Conservation (phyloP, 2,797 vertebrate genomes). For the Sebastes nivosus region DNA sequence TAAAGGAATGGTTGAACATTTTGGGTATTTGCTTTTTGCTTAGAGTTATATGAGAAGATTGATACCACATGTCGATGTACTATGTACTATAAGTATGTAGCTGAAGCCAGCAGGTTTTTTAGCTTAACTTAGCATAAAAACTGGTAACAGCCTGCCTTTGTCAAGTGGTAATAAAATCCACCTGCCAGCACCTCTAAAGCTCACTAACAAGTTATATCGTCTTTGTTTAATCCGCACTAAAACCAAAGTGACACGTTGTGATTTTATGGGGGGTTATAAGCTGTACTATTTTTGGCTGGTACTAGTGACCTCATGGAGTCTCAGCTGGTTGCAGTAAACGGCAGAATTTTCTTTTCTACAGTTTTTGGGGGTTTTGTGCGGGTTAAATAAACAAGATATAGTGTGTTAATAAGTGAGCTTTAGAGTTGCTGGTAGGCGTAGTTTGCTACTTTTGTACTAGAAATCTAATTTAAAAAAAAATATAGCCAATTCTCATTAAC, state of each 20-base stretch:
- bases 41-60: neutral
- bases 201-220: neutral
- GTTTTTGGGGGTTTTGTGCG: neutral
- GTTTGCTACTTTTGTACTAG: neutral
- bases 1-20: neutral
- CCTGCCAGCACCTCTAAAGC: neutral
- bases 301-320: neutral
- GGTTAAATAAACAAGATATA: neutral
- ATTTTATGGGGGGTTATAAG: neutral
- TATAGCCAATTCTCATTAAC: accelerated
- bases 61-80: neutral
- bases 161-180: neutral
- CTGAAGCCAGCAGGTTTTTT: neutral
- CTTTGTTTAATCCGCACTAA: neutral
- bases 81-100: neutral
- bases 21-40: neutral
- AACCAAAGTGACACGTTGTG: neutral
- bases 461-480: too few species aligned
- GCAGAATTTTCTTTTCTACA: neutral
- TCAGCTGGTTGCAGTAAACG: neutral
- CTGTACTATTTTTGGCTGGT: neutral
- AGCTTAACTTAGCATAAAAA: neutral
- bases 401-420: neutral
- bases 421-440: neutral
- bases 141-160: neutral